Conservation (phyloP, 92 coral and sea anemone genomes). For the Siderastrea radians region DNA sequence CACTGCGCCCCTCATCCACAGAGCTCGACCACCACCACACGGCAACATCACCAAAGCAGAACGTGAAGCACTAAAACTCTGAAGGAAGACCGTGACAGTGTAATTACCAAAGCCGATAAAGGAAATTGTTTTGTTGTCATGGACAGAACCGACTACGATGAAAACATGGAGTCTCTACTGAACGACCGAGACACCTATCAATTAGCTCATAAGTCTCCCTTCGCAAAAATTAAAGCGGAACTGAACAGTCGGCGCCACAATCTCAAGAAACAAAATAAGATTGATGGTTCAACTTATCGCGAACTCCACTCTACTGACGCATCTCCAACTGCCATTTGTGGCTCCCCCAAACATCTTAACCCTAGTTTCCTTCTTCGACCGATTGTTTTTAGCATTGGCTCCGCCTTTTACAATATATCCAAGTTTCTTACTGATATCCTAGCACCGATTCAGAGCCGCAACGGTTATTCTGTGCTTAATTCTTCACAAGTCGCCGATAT, state of each 20-base stretch:
- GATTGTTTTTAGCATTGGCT: conserved; percentile 56
- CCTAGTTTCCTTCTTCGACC: conserved; percentile 45
- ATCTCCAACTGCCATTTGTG: conserved; percentile 16
- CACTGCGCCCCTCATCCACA: background rate
- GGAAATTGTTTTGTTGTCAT: conserved; percentile 58
- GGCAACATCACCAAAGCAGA: conserved; percentile 34
- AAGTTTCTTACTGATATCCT: conserved; percentile 40
- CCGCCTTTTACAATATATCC: conserved; percentile 49
- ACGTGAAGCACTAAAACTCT: conserved; percentile 20
- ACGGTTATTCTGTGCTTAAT: conserved; percentile 44
- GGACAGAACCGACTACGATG: conserved; percentile 49
- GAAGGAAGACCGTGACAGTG: conserved; percentile 22
- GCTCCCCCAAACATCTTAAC: conserved; percentile 57
- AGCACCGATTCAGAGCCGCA: conserved; percentile 29
- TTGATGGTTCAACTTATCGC: conserved; percentile 41
- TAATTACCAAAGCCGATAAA: conserved; percentile 61
- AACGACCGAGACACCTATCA: conserved; percentile 34
- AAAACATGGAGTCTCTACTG: conserved; percentile 45
- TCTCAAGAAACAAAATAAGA: conserved; percentile 38
- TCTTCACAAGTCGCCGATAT: conserved; percentile 25
- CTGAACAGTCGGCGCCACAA: conserved; percentile 31
- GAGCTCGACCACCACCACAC: conserved; percentile 16
- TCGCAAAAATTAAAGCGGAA: conserved; percentile 41
- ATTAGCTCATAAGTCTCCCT: conserved; percentile 25
- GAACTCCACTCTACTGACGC: conserved; percentile 52